Percentiles rank a stretch among this genome's conserved stretches.
Conservation (phyloP, 2,888 invertebrate species). For the Hydroisotoma schaefferi region DNA sequence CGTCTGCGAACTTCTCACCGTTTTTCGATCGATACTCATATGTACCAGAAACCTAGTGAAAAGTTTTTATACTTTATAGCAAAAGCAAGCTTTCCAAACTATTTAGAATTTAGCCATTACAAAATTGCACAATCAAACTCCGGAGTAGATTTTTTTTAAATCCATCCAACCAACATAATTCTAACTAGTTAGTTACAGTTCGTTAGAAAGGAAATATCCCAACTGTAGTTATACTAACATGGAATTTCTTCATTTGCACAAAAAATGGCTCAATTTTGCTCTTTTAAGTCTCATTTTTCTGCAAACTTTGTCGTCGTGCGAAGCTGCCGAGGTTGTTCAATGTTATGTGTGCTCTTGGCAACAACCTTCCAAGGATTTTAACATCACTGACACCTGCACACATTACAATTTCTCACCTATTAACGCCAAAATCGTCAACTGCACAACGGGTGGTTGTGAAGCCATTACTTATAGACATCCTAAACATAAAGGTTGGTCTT, state of each 20-base stretch:
- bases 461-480: constrained; percentile 36
- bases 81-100: too few species aligned
- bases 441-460: constrained; percentile 43
- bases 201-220: too few species aligned
- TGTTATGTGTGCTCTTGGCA: constrained; percentile 48
- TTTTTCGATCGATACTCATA: constrained; percentile 11
- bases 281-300: not conserved
- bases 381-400: constrained; percentile 41
- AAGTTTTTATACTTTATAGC: too few species aligned
- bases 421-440: constrained; percentile 28
- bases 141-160: not conserved
- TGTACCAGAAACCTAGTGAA: too few species aligned
- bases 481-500: constrained; percentile 45
- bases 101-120: too few species aligned
- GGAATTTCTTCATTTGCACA: too few species aligned
- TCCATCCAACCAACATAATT: not conserved
- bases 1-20: not conserved
- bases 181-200: too few species aligned
- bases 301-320: too few species aligned
- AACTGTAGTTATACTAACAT: not conserved
- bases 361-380: constrained; percentile 17
- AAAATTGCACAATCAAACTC: too few species aligned
- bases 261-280: not conserved
- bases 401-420: constrained; percentile 38
- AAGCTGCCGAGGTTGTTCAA: constrained; percentile 25